Conservation (phyloP, 2,888 invertebrate species). For the Eurytoma californica region DNA sequence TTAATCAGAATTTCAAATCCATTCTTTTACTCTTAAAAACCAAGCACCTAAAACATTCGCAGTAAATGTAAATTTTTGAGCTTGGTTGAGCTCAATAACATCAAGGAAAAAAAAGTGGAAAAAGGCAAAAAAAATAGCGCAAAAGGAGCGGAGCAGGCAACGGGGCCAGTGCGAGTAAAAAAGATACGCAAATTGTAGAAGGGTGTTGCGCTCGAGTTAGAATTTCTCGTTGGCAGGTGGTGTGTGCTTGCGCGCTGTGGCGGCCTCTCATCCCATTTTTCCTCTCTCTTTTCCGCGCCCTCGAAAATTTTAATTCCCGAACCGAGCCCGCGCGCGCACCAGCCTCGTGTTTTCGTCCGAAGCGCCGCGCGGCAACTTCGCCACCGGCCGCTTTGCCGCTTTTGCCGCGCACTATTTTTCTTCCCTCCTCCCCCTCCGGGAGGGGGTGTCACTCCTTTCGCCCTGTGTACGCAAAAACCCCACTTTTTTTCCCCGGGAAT, state of each 20-base stretch:
- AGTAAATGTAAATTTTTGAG: not conserved
- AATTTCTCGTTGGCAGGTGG: slow-evolving; percentile 45
- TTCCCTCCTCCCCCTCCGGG: not conserved
- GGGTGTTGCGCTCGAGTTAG: slow-evolving; percentile 12
- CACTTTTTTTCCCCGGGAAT: not conserved
- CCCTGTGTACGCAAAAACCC: not conserved
- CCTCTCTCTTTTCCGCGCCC: slow-evolving; percentile 3
- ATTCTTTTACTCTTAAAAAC: too few species aligned
- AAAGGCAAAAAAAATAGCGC: too few species aligned
- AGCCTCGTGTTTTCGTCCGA: not conserved
- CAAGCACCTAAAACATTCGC: too few species aligned
- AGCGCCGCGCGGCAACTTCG: not conserved
- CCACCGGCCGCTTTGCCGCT: not conserved
- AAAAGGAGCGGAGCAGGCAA: not conserved
- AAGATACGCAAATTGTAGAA: slow-evolving; percentile 19
- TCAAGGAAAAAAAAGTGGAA: not conserved
- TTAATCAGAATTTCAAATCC: too few species aligned
- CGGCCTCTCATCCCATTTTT: slow-evolving; percentile 11
- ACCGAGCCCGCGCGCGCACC: not conserved
- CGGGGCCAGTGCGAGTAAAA: slow-evolving; percentile 2
- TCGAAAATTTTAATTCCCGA: slow-evolving; percentile 35
- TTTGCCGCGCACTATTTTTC: not conserved
- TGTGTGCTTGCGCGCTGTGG: not conserved
- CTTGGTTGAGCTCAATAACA: not conserved
- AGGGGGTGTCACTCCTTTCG: not conserved